Percentiles rank a stretch among this genome's conserved stretches.
phyloP scores from a whole-genome alignment of 1,140 invertebrate species.

The Papilio xuthus region DNA sequence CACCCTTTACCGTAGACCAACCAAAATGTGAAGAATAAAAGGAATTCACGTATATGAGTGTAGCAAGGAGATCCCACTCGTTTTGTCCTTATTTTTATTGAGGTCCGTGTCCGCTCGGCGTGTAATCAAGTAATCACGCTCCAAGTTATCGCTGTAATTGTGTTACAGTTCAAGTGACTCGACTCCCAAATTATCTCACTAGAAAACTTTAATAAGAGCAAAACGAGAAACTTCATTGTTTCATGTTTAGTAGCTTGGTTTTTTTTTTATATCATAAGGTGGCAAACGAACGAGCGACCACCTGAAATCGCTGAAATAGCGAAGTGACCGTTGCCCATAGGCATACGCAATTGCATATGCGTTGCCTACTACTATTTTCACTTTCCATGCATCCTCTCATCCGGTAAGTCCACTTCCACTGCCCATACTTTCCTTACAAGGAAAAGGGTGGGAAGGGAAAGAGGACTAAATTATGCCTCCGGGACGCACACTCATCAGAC shows the following conservation, averaged over 20 bases:
- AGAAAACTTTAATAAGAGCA: constrained; percentile 25
- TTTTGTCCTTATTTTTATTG: constrained; percentile 70
- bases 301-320: no score
- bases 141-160: constrained; percentile 42
- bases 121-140: constrained; percentile 70
- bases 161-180: constrained; percentile 27
- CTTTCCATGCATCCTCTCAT: no score
- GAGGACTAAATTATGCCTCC: no score
- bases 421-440: no score
- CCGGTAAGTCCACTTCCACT: no score
- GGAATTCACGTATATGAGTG: neutral
- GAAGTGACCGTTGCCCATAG: no score
- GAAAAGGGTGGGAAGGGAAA: no score
- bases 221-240: constrained; percentile 16
- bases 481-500: no score
- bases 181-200: constrained; percentile 12
- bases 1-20: no score
- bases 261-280: neutral
- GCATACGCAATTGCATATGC: no score
- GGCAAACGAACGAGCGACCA: no score
- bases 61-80: constrained; percentile 61
- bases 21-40: neutral
- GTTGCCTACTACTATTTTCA: no score
- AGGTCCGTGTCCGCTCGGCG: constrained; percentile 66
- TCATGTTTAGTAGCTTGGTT: neutral